phyloP scores from a whole-genome alignment of 2,888 invertebrate genomes.

The Lordiphosa fenestrarum region DNA sequence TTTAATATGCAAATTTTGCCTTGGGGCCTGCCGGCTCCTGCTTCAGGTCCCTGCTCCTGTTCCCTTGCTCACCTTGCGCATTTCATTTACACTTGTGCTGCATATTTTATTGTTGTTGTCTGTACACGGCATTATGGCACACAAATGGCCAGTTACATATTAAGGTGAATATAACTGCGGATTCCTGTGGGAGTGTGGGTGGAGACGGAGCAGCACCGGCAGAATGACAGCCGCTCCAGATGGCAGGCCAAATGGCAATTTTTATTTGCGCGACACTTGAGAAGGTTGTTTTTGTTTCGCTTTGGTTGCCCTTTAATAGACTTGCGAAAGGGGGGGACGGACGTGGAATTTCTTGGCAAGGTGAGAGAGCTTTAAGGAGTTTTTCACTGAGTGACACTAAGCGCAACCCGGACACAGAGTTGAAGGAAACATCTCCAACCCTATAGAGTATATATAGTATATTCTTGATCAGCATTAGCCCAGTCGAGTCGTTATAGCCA shows the following conservation, averaged over 20 bases:
- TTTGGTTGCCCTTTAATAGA: no score
- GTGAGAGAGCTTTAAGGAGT: no score
- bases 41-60: no score
- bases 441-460: no score
- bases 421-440: no score
- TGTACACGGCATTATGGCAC: slow-evolving; percentile 53
- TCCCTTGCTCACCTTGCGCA: slow-evolving; percentile 42
- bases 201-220: neutral
- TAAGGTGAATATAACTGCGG: slow-evolving; percentile 37
- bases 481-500: no score
- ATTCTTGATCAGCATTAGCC: no score
- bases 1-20: slow-evolving; percentile 66
- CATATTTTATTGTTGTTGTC: slow-evolving; percentile 62
- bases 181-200: neutral
- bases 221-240: neutral
- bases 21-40: neutral
- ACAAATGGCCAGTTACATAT: slow-evolving; percentile 66
- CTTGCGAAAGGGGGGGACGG: no score
- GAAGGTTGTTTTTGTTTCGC: neutral
- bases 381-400: no score
- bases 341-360: no score
- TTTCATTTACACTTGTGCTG: slow-evolving; percentile 72
- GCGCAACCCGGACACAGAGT: no score
- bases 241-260: slow-evolving; percentile 3
- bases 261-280: slow-evolving; percentile 8